Percentiles rank a stretch among this genome's conserved stretches.
Evolutionary conservation across 2,113 vertebrate genomes (phyloP).

Genomic region (Nettapus auritus): DNA sequence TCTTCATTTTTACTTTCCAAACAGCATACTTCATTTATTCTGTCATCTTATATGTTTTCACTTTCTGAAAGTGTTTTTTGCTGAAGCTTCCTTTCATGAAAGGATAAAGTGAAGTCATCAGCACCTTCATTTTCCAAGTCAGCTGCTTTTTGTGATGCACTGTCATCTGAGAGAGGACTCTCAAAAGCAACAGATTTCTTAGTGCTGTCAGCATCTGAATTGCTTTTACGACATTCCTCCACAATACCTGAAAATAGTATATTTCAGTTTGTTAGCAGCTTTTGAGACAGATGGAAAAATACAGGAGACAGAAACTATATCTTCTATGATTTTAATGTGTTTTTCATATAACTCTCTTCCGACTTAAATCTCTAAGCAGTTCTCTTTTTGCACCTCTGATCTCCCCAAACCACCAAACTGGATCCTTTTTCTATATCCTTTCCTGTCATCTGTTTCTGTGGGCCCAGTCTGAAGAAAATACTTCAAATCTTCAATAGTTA

Average conservation of each 20-base stretch:
- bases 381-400: neutral
- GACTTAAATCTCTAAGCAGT: neutral
- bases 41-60: slow-evolving; percentile 12
- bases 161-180: neutral
- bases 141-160: neutral
- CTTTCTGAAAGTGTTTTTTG: slow-evolving; percentile 80
- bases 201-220: slow-evolving; percentile 56
- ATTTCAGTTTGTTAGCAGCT: neutral
- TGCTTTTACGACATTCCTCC: slow-evolving; percentile 54
- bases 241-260: slow-evolving; percentile 46
- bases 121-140: slow-evolving; percentile 33
- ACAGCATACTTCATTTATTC: neutral
- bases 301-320: neutral
- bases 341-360: neutral
- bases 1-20: slow-evolving; percentile 73
- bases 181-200: slow-evolving; percentile 44
- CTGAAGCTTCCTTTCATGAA: slow-evolving; percentile 75
- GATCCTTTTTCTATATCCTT: neutral
- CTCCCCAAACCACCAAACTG: neutral
- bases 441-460: neutral
- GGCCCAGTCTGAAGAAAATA: neutral
- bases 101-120: slow-evolving; percentile 79
- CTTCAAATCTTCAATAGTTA: neutral
- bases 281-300: neutral
- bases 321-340: neutral